These are phyloP conservation scores for Drosophila kokeensis DNA, from an alignment of 2,888 invertebrate genomes.

Conservation along the genomic window DNA sequence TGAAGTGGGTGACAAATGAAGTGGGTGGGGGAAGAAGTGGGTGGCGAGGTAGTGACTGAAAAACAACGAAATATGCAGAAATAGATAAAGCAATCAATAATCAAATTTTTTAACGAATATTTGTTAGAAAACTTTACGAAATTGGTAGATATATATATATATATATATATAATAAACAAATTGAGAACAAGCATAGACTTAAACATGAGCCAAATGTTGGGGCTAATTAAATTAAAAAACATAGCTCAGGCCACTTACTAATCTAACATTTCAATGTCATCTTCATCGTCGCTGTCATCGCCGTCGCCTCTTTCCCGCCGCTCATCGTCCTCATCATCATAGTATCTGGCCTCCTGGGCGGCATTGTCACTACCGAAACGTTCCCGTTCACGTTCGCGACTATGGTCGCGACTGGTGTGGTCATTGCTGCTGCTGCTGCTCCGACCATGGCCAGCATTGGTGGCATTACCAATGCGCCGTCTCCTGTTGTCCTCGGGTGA, in stretches of 20 bases:
- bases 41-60: neutral
- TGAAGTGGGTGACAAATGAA: neutral
- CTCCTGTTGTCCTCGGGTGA: constrained; percentile 14
- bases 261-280: constrained; percentile 82
- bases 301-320: constrained; percentile 40
- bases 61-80: neutral
- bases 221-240: constrained; percentile 46
- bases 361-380: constrained; percentile 57
- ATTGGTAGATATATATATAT: neutral
- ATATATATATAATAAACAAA: neutral
- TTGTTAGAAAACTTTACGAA: neutral
- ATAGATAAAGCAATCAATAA: neutral
- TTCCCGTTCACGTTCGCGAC: constrained; percentile 62
- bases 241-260: constrained; percentile 73
- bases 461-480: constrained; percentile 19
- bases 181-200: neutral
- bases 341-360: constrained; percentile 51
- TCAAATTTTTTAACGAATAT: neutral
- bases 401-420: constrained; percentile 34
- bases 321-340: constrained; percentile 48
- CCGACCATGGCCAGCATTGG: constrained; percentile 7
- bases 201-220: constrained; percentile 5
- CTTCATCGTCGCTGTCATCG: constrained; percentile 69
- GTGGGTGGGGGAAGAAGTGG: neutral
- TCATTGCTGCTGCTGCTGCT: constrained; percentile 19